A percentile compares a stretch with the other conserved stretches of the same genome.
These are phyloP conservation scores for Perodicticus potto DNA, from an alignment of 2,797 vertebrate genomes.

Conservation along the genomic window DNA sequence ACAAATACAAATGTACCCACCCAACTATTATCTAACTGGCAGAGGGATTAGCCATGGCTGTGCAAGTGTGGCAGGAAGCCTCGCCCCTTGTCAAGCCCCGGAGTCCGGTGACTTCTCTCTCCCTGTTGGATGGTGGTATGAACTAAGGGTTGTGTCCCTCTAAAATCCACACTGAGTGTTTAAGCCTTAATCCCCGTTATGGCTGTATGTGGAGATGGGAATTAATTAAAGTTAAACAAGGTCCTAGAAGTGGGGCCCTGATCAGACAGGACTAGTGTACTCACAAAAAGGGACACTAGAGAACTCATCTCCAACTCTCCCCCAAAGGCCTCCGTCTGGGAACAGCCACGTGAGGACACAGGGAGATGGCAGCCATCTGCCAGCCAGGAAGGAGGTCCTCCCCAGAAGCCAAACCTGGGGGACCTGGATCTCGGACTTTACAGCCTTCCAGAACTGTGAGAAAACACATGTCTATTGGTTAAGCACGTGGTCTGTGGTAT, in stretches of 20 bases:
- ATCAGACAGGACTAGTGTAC: neutral
- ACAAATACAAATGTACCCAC: slow-evolving; percentile 27
- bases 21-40: neutral
- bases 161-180: neutral
- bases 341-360: neutral
- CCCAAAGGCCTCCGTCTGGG: neutral
- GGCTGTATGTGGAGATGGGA: neutral
- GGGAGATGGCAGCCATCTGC: neutral
- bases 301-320: neutral
- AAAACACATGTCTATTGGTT: slow-evolving; percentile 6
- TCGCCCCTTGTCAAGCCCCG: neutral
- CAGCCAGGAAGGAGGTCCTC: neutral
- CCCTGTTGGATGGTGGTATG: neutral
- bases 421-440: neutral
- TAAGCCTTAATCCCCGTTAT: neutral
- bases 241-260: neutral
- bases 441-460: neutral
- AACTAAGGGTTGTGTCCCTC: neutral
- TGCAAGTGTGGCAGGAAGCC: neutral
- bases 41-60: neutral
- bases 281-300: neutral
- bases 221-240: slow-evolving; percentile 8
- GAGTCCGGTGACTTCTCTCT: neutral
- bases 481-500: neutral
- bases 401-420: neutral